Percentiles rank a stretch among this genome's conserved stretches.
Evolutionary conservation across 92 coral and sea anemone genomes (phyloP).

Genomic region (Porites cylindrica): DNA sequence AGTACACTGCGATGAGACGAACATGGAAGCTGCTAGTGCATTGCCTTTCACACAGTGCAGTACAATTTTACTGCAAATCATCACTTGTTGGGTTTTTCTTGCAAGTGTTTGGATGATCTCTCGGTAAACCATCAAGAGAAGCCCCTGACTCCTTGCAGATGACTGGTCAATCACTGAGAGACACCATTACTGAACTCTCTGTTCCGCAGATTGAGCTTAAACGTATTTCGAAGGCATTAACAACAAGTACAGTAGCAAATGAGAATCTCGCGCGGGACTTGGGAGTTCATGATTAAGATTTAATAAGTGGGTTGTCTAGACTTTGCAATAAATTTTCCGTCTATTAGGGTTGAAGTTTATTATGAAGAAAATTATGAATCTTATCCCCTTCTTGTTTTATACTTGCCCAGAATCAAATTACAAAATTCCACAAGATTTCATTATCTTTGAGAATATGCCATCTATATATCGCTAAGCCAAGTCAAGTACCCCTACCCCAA

Average conservation of each 20-base stretch:
- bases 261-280: constrained; percentile 37
- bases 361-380: constrained; percentile 48
- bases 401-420: constrained; percentile 47
- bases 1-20: constrained; percentile 17
- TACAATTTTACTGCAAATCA: constrained; percentile 36
- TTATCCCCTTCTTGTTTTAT: constrained; percentile 25
- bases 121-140: constrained; percentile 28
- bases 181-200: constrained; percentile 13
- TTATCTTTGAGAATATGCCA: not conserved
- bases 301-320: constrained; percentile 42
- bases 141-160: constrained; percentile 20
- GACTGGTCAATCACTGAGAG: constrained; percentile 13
- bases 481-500: too few species aligned
- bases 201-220: not conserved
- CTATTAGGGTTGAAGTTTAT: constrained; percentile 32
- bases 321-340: constrained; percentile 55
- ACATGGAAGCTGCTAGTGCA: constrained; percentile 20
- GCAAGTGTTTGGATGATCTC: constrained; percentile 36
- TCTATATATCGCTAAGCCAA: too few species aligned
- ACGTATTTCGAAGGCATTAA: constrained; percentile 24
- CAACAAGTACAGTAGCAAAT: not conserved
- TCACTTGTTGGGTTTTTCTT: constrained; percentile 18
- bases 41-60: constrained; percentile 3
- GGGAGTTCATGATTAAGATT: constrained; percentile 26
- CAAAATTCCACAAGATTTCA: constrained; percentile 43